Base-by-base conservation (phyloP, 2,888 invertebrate species). In the Apamea anceps region DNA sequence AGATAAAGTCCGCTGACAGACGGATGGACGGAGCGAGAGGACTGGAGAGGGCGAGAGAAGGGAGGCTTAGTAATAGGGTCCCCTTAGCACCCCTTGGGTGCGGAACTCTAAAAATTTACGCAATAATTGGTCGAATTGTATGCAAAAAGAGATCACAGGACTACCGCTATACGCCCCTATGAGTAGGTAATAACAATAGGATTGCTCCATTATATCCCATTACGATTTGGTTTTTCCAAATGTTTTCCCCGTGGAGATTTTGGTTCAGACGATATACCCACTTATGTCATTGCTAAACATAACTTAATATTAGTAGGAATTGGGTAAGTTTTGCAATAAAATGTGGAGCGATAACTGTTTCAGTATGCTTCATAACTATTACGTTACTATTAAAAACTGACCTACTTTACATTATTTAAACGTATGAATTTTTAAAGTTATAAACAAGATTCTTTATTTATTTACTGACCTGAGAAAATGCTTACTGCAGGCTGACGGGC, bases 91-190 rank as follows among this genome's bases (percentile, higher is more conserved):
- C 18, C 51, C 5, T 51, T 0, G 18, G 15, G 51, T 51, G 18
- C 6, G 51, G 51, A 51, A 51, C 18, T 51, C 51, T 18, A 51
- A 51, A 51, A 51, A 51, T 0, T 15, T 15, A 51, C 42, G 10
- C 10, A 73, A 25, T 65, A 74, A 73, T 45, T 45, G 77, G 12
- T 54, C n/a, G 1, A 54, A 10, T 73, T 51, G 18, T 54, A 54
- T 21, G 54, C 54, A 54, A 54, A 54, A 54, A 21, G 54, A 21
- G 57, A 57, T 57, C 12, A 57, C 2, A 25, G 25, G 28, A 60
- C 68, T 32, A 45, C 18, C 4, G 51, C 7, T 42, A 42, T 12
- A 28, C 51, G 45, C 13, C 28, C 60, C 66, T 66, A 32, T 3
- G 37, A 37, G 37, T n/a, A n/a, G 1, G 1, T 32, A 32, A 48